These are phyloP conservation scores for Rana temporaria DNA, from an alignment of 2,113 vertebrate genomes.

Conservation along the genomic window DNA sequence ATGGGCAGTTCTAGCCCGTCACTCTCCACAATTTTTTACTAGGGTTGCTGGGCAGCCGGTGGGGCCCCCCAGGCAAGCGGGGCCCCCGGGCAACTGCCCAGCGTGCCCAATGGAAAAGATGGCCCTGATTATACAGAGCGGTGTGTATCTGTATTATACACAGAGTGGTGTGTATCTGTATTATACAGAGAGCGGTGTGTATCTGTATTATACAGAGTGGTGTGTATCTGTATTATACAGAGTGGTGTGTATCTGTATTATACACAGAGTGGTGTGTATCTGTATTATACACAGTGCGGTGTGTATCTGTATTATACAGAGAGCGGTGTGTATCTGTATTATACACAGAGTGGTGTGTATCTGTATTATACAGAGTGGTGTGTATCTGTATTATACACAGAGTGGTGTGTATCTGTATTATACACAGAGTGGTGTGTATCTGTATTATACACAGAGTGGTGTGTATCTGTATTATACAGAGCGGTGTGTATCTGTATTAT, in stretches of 20 bases:
- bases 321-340: slow-evolving; percentile 7
- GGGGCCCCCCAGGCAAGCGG: no score
- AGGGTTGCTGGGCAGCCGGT: no score
- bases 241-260: not conserved
- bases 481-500: not conserved
- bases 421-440: not conserved
- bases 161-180: not conserved
- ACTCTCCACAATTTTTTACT: no score
- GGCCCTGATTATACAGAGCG: not conserved
- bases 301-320: not conserved
- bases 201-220: not conserved
- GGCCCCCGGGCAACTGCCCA: no score
- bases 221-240: no score
- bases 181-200: not conserved
- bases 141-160: not conserved
- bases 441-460: not conserved
- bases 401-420: not conserved
- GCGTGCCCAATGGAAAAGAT: no score
- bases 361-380: not conserved
- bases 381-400: not conserved
- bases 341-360: not conserved
- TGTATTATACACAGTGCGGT: not conserved
- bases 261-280: not conserved
- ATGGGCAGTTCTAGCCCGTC: no score
- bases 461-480: not conserved